These are phyloP conservation scores for Cliona cf. orientalis DNA, from an alignment of 37 sponge, comb jelly and placozoan species.

Conservation along the genomic window DNA sequence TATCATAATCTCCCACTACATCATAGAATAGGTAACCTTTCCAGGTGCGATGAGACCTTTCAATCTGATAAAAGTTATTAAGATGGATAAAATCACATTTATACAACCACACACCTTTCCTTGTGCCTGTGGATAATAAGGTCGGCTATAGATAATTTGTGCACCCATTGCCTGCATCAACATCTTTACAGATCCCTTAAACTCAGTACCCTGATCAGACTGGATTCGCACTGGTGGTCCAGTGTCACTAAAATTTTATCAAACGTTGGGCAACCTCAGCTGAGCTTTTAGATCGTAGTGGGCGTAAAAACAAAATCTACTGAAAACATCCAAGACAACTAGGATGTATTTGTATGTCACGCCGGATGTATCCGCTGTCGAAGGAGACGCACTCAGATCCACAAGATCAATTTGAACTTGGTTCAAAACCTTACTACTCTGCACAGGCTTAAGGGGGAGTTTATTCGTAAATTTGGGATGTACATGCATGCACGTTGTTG, in stretches of 20 bases:
- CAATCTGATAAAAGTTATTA: no score
- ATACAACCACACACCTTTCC: no score
- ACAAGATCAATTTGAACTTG: background rate
- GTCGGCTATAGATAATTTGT: background rate
- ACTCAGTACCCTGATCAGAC: background rate
- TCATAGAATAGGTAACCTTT: no score
- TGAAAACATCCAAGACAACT: background rate
- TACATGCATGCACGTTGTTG: background rate
- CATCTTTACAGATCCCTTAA: background rate
- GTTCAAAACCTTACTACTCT: background rate
- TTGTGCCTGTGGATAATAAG: background rate
- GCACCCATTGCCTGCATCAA: background rate
- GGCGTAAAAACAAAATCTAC: background rate
- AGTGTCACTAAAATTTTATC: background rate
- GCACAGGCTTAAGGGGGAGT: background rate
- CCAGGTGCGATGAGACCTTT: no score
- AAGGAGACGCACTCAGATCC: background rate
- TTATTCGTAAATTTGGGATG: background rate
- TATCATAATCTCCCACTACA: no score
- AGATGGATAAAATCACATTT: no score
- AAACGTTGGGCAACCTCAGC: background rate
- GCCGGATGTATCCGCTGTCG: no score
- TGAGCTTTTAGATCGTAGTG: background rate
- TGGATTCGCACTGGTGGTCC: background rate
- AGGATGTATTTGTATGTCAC: background rate